phyloP scores from a whole-genome alignment of 2,113 vertebrate species.

The Leptosomus discolor region DNA sequence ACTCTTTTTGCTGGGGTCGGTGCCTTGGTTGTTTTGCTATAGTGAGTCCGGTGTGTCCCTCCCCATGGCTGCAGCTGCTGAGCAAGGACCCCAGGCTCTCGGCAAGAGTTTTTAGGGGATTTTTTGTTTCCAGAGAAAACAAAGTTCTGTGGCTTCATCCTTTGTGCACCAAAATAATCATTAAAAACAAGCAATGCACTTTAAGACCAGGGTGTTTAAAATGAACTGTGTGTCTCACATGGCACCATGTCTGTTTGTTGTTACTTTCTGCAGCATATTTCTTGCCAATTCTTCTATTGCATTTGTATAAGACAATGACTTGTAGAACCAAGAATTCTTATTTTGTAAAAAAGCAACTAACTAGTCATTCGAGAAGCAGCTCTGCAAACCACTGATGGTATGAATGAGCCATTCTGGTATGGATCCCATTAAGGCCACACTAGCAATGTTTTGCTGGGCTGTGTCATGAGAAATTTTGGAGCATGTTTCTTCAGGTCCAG shows the following conservation, averaged over 20 bases:
- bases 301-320: slow-evolving; percentile 46
- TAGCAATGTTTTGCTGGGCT: neutral
- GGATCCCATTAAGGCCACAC: slow-evolving; percentile 6
- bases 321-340: slow-evolving; percentile 5
- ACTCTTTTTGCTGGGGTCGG: neutral
- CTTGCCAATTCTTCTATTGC: neutral
- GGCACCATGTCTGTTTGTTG: neutral
- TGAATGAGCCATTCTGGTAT: neutral
- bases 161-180: neutral
- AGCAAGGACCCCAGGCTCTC: neutral
- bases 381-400: neutral
- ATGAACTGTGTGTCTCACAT: neutral
- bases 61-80: fast-evolving
- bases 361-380: slow-evolving; percentile 17
- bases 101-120: neutral
- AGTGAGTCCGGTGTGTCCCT: fast-evolving
- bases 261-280: neutral
- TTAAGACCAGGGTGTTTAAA: neutral
- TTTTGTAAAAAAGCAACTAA: slow-evolving; percentile 1
- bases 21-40: neutral
- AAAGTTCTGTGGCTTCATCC: neutral
- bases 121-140: neutral
- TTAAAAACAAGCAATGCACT: neutral
- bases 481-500: neutral
- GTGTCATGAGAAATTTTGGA: neutral